Conservation (phyloP, 2,113 vertebrate genomes). For the Rhegmatorhina hoffmannsi region DNA sequence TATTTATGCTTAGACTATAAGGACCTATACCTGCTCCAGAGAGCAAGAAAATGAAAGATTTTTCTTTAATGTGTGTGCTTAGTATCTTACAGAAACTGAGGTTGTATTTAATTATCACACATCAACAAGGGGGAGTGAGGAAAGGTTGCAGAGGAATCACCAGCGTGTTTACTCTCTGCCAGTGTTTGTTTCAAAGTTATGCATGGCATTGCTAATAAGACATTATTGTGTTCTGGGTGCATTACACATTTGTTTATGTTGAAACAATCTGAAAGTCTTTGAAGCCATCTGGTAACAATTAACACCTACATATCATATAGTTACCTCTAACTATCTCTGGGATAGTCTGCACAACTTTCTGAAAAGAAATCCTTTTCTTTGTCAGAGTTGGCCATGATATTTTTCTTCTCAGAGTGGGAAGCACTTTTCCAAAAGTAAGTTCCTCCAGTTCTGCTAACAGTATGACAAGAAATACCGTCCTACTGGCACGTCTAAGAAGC, state of each 20-base stretch:
- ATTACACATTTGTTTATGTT: background rate
- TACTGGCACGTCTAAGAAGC: background rate
- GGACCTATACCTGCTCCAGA: background rate
- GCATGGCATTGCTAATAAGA: background rate
- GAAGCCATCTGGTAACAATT: conserved; percentile 56
- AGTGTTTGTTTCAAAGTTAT: conserved; percentile 14
- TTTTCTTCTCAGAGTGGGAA: background rate
- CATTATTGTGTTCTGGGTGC: background rate
- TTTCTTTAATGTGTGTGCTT: background rate
- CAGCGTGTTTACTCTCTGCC: background rate
- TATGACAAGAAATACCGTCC: background rate
- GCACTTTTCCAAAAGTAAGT: background rate
- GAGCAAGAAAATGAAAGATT: background rate
- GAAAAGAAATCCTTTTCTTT: background rate
- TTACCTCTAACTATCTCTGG: background rate
- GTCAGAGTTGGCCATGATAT: background rate
- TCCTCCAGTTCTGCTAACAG: background rate
- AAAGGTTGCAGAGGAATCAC: background rate
- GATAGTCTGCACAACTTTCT: background rate
- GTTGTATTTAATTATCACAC: background rate
- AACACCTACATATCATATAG: conserved; percentile 31
- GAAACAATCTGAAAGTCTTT: conserved; percentile 39
- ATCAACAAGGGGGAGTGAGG: background rate
- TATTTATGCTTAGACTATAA: background rate
- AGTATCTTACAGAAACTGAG: background rate